These are phyloP conservation scores for Ferrisia virgata DNA, from an alignment of 2,888 invertebrate species.

Conservation along the genomic window DNA sequence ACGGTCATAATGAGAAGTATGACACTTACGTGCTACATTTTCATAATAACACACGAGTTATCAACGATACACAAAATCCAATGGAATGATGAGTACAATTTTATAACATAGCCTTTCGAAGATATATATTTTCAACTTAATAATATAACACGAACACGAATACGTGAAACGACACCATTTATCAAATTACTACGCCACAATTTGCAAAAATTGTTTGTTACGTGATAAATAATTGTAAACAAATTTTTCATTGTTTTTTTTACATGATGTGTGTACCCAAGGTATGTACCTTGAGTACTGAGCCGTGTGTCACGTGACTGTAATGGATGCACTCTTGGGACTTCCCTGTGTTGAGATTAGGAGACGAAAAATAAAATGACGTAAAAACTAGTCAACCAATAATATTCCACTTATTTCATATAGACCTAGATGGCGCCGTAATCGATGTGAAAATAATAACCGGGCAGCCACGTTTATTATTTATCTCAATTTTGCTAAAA, in stretches of 20 bases:
- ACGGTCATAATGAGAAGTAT: not conserved
- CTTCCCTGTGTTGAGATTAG: too few relatives aligned
- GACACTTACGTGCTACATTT: conserved; percentile 29
- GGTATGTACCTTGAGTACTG: too few relatives aligned
- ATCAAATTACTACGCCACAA: conserved; percentile 31
- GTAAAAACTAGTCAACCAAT: too few relatives aligned
- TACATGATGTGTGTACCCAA: too few relatives aligned
- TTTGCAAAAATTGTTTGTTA: conserved; percentile 4
- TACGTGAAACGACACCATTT: not conserved
- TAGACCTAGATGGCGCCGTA: too few relatives aligned
- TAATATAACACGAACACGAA: not conserved
- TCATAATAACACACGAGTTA: not conserved
- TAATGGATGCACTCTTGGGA: too few relatives aligned
- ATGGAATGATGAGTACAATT: not conserved
- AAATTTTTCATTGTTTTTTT: not conserved
- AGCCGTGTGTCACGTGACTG: too few relatives aligned
- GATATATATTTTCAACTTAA: not conserved
- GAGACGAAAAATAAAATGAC: too few relatives aligned
- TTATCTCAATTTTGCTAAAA: too few relatives aligned
- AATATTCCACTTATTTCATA: too few relatives aligned
- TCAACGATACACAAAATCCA: not conserved
- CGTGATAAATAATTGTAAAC: not conserved
- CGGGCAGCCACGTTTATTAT: too few relatives aligned
- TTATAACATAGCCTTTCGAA: not conserved
- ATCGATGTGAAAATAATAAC: too few relatives aligned